A percentile compares a stretch with the other conserved stretches of the same genome.
Evolutionary conservation across 53 echinoderm and acorn worm genomes (phyloP).

Genomic region (Crossaster papposus): DNA sequence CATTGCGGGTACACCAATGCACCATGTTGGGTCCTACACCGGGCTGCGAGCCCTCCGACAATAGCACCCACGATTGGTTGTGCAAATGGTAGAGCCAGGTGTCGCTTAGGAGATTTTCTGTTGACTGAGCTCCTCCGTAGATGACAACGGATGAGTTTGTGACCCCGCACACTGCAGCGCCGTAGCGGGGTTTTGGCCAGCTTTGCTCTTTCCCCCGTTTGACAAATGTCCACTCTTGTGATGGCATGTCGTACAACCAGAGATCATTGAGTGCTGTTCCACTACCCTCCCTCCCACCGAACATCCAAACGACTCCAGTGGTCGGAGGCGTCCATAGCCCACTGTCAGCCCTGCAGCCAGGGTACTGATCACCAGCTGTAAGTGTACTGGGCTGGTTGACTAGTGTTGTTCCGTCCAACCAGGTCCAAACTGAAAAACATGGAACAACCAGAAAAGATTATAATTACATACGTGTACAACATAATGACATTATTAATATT

Average conservation of each 20-base stretch:
- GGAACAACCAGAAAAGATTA: background rate
- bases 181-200: slow-evolving; percentile 38
- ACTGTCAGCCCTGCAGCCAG: slow-evolving; percentile 46
- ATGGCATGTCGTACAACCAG: slow-evolving; percentile 46
- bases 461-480: background rate
- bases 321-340: slow-evolving; percentile 45
- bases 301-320: slow-evolving; percentile 56
- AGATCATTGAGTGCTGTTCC: slow-evolving; percentile 47
- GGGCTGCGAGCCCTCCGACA: background rate
- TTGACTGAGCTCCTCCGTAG: slow-evolving; percentile 28
- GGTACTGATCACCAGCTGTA: slow-evolving; percentile 33
- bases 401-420: slow-evolving; percentile 44
- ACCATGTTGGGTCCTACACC: background rate
- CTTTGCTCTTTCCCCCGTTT: slow-evolving; percentile 21
- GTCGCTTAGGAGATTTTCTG: slow-evolving; percentile 16
- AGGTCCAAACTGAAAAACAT: slow-evolving; percentile 56
- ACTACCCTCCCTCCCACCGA: slow-evolving; percentile 43
- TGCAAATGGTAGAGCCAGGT: slow-evolving; percentile 58
- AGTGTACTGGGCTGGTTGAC: slow-evolving; percentile 27
- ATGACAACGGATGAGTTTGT: slow-evolving; percentile 26
- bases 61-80: slow-evolving; percentile 23
- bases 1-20: slow-evolving; percentile 57
- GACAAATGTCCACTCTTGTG: slow-evolving; percentile 26
- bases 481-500: background rate
- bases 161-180: slow-evolving; percentile 50